A percentile compares a stretch with the other conserved stretches of the same genome.
Conservation (phyloP, 1,140 invertebrate genomes). For the Drosophila setifemur region DNA sequence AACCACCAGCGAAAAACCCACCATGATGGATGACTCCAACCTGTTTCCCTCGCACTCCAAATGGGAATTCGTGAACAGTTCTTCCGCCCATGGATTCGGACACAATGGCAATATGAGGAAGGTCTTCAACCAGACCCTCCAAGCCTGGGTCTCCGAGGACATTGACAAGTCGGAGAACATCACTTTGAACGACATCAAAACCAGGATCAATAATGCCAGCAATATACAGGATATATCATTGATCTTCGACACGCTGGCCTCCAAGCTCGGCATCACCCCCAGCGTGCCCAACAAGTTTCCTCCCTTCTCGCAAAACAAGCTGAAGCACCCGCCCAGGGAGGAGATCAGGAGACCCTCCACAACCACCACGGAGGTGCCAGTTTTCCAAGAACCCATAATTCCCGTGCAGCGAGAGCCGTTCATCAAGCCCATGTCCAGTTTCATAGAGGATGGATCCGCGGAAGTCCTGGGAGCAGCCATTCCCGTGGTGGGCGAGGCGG, state of each 20-base stretch:
- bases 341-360: slow-evolving; percentile 45
- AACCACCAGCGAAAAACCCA: slow-evolving; percentile 56
- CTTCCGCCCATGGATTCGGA: slow-evolving; percentile 48
- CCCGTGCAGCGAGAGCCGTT: slow-evolving; percentile 66
- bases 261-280: slow-evolving; percentile 79
- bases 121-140: slow-evolving; percentile 79
- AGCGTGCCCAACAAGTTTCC: slow-evolving; percentile 70
- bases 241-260: slow-evolving; percentile 80
- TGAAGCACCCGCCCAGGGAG: slow-evolving; percentile 61
- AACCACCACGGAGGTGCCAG: slow-evolving; percentile 27
- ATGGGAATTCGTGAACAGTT: slow-evolving; percentile 79
- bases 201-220: slow-evolving; percentile 76
- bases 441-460: slow-evolving; percentile 60
- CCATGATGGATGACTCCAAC: slow-evolving; percentile 73
- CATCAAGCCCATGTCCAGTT: slow-evolving; percentile 74
- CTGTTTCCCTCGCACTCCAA: slow-evolving; percentile 81
- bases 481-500: slow-evolving; percentile 76
- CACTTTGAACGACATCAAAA: slow-evolving; percentile 71
- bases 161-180: slow-evolving; percentile 70
- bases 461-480: slow-evolving; percentile 70
- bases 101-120: slow-evolving; percentile 68
- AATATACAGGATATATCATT: slow-evolving; percentile 81
- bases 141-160: slow-evolving; percentile 81
- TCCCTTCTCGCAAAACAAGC: slow-evolving; percentile 76
- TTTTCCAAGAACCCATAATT: slow-evolving; percentile 10